Base-by-base conservation (phyloP, 2,113 vertebrate genomes). In the Alosa alosa region DNA sequence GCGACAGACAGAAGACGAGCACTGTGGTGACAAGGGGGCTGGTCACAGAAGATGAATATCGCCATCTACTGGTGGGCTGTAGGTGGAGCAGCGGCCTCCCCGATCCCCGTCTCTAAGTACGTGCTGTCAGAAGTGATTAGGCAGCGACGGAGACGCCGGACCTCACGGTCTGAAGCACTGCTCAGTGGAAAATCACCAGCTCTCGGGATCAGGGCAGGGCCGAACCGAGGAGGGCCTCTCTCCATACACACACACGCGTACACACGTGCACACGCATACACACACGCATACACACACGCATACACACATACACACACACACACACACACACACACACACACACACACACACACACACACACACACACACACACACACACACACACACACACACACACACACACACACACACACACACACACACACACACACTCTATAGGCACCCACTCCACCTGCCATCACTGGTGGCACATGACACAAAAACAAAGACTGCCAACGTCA, bases 31-130 rank as follows among this genome's bases (percentile, higher is more conserved):
- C 84, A n/a, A 36, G 31, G 31, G 72, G 2, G 31, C 11, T 31
- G 10, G 91, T 82, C 92, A 93, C 86, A 90, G 93, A 94, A 95
- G 95, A 95, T 93, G 92, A 95, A 95, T 90, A 95, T 93, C 95
- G 91, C 95, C 95, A 96, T 96, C 95, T 96, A 94, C 94, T 95
- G 95, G 93, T 82, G 82, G 86, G 83, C 50, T 49, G 82, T 55
- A 20, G 82, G 90, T 82, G 90, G 2, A 9, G 68, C 81, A 81
- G 41, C 25, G 90, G 84, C 91, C 93, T 90, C 87, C 91, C 92
- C 90, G 84, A 90, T 78, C 72, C 72, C 89, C 90, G 89, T 91
- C 88, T 91, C 91, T 92, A 91, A 93, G 92, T 82, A 88, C 92
- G 90, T 91, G 90, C 92, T 93, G 94, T 94, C 95, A 94, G 85